Evolutionary conservation across 2,113 vertebrate genomes (phyloP).

Genomic region (Notothenia coriiceps): DNA sequence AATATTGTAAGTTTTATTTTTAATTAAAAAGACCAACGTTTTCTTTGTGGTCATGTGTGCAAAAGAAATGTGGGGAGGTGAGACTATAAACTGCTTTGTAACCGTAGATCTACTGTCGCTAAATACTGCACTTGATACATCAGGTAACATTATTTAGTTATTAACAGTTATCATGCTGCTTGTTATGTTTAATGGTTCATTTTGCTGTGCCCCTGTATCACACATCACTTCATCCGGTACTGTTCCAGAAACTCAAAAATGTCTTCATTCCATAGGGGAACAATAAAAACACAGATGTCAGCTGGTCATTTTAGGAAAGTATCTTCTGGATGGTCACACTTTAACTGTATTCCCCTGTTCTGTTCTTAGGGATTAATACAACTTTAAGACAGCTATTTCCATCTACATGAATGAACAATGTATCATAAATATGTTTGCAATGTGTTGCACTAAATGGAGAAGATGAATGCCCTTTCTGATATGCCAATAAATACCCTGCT

Average conservation of each 20-base stretch:
- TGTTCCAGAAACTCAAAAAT: neutral
- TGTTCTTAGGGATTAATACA: neutral
- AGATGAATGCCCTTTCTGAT: conserved; percentile 22
- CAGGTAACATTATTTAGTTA: conserved; percentile 13
- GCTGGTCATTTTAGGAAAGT: neutral
- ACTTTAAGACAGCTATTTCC: neutral
- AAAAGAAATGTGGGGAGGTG: neutral
- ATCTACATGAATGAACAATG: neutral
- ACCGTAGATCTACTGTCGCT: neutral
- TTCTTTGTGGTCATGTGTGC: neutral
- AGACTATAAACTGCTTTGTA: neutral
- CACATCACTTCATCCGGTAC: neutral
- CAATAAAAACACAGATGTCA: neutral
- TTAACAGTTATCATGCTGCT: conserved; percentile 38
- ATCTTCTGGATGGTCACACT: neutral
- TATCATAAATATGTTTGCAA: conserved; percentile 13
- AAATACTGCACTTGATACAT: conserved; percentile 1
- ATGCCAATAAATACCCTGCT: conserved; percentile 57
- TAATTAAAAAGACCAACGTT: neutral
- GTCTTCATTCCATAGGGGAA: neutral
- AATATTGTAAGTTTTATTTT: conserved; percentile 8
- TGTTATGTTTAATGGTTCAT: conserved; percentile 16
- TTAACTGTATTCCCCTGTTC: neutral
- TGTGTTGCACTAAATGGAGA: conserved; percentile 52
- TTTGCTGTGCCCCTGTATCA: neutral